Percentiles rank a stretch among this genome's conserved stretches.
These are phyloP conservation scores for Rhyacichthys aspro DNA, from an alignment of 2,797 vertebrate genomes.

Conservation along the genomic window DNA sequence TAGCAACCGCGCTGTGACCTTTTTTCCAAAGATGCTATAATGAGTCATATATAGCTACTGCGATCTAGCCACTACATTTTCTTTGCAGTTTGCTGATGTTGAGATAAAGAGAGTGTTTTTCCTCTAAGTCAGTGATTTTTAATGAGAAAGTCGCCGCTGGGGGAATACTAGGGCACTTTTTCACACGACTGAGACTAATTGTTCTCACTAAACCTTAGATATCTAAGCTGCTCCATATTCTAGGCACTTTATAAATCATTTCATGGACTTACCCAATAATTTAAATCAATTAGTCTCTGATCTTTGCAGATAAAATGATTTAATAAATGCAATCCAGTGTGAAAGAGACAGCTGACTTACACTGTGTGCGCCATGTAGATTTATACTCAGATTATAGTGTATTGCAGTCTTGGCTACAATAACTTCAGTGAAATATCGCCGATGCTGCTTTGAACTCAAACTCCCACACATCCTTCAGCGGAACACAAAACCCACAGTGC, in stretches of 20 bases:
- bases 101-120: conserved; percentile 15
- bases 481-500: conserved; percentile 11
- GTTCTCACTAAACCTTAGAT: conserved; percentile 16
- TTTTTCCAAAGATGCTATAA: conserved; percentile 58
- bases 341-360: background rate
- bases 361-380: conserved; percentile 27
- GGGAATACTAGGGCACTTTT: conserved; percentile 9
- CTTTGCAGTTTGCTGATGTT: conserved; percentile 25
- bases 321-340: conserved; percentile 20
- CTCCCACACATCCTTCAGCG: conserved; percentile 15
- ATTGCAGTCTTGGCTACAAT: conserved; percentile 23
- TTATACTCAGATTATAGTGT: conserved; percentile 22
- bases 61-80: conserved; percentile 10
- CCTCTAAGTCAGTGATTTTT: conserved; percentile 15
- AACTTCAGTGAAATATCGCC: conserved; percentile 40
- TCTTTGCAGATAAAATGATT: conserved; percentile 26
- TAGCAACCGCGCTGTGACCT: conserved; percentile 72
- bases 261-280: background rate
- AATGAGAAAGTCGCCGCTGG: conserved; percentile 20
- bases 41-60: conserved; percentile 50
- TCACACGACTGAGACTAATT: conserved; percentile 28
- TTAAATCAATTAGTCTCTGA: conserved; percentile 14
- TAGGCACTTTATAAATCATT: background rate
- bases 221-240: conserved; percentile 18
- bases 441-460: conserved; percentile 30